phyloP scores from a whole-genome alignment of 2,113 vertebrate genomes.

The Anhinga rufa region DNA sequence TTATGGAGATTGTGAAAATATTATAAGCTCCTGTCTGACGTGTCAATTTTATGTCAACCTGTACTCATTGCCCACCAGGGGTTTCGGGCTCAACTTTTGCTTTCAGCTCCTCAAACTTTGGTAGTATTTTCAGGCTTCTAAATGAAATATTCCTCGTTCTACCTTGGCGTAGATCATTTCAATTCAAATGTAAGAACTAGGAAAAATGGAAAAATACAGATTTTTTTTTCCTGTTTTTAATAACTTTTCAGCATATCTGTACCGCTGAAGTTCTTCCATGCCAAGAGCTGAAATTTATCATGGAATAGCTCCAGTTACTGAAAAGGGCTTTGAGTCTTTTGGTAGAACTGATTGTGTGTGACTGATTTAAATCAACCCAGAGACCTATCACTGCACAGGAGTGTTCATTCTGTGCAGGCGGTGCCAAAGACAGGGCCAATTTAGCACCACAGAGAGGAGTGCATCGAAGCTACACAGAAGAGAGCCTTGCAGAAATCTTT shows the following conservation, averaged over 20 bases:
- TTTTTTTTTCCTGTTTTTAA: background rate
- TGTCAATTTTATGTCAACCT: background rate
- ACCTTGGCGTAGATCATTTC: background rate
- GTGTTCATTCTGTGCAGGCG: rapidly evolving
- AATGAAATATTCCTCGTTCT: background rate
- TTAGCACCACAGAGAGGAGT: background rate
- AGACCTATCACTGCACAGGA: background rate
- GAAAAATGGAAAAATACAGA: background rate
- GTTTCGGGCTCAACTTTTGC: background rate
- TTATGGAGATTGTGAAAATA: background rate
- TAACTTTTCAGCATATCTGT: background rate
- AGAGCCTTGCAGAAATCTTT: background rate
- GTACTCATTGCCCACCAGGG: background rate
- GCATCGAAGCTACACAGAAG: background rate
- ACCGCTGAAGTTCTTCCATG: background rate
- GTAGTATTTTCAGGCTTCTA: background rate
- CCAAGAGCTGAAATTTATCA: background rate
- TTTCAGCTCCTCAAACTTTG: background rate
- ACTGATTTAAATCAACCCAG: background rate
- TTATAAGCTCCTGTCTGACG: background rate
- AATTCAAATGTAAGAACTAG: background rate
- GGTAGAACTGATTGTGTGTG: background rate
- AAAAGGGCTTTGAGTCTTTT: background rate
- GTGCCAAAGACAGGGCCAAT: background rate
- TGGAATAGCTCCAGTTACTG: background rate